A percentile compares a stretch with the other conserved stretches of the same genome.
phyloP scores from a whole-genome alignment of 2,888 invertebrate species.

The Listrodromus nycthemerus region DNA sequence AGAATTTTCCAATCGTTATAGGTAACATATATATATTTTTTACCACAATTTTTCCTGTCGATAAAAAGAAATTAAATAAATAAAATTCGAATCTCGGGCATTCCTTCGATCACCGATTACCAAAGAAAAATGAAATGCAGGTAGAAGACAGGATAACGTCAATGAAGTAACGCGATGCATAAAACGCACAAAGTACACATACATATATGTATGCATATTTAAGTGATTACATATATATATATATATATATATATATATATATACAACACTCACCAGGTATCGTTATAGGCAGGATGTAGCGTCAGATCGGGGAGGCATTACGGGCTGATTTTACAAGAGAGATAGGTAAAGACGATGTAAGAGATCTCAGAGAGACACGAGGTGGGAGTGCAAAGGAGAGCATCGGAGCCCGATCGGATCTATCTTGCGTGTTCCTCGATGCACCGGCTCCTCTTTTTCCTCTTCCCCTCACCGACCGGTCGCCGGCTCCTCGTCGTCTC shows the following conservation, averaged over 20 bases:
- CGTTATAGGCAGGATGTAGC: conserved; percentile 26
- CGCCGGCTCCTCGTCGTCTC: conserved; percentile 41
- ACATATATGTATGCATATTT: conserved; percentile 1
- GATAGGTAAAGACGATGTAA: conserved; percentile 3
- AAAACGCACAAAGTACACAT: conserved; percentile 34
- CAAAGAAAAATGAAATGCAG: conserved; percentile 3
- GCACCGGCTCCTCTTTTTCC: conserved; percentile 17
- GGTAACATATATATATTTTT: too few species aligned
- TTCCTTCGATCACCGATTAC: background rate
- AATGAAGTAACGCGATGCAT: conserved; percentile 51
- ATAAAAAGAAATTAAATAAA: background rate
- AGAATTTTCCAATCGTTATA: too few species aligned
- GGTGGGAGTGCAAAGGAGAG: conserved; percentile 28
- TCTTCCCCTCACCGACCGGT: background rate
- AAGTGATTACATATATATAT: conserved; percentile 37
- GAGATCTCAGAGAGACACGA: conserved; percentile 9
- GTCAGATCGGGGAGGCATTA: conserved; percentile 54
- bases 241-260: conserved; percentile 19
- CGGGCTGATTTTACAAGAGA: conserved; percentile 31
- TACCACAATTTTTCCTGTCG: background rate
- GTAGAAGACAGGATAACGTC: conserved; percentile 19
- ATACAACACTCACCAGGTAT: conserved; percentile 23
- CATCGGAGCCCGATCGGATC: conserved; percentile 21
- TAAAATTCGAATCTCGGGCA: background rate
- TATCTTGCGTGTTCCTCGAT: conserved; percentile 41